Conservation (phyloP, 2,888 invertebrate genomes). For the Meiosimyza platycephala region DNA sequence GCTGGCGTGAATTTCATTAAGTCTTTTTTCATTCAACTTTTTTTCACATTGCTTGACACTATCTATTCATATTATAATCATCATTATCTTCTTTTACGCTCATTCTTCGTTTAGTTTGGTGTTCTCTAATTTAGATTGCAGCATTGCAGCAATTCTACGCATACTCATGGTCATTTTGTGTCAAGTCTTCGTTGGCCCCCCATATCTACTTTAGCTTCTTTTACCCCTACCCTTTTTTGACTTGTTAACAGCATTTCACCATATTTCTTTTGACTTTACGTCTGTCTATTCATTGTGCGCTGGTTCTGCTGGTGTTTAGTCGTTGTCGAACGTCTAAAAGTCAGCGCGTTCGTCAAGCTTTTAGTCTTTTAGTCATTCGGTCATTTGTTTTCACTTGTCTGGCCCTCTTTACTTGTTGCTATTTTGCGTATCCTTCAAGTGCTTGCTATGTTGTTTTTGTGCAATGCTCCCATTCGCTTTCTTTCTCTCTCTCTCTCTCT, state of each 20-base stretch:
- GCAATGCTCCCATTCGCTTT: background rate
- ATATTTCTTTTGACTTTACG: no score
- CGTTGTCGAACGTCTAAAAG: no score
- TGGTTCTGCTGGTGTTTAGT: no score
- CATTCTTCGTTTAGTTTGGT: constrained; percentile 32
- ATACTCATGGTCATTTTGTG: constrained; percentile 35
- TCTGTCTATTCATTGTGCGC: no score
- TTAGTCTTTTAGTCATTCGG: constrained; percentile 10
- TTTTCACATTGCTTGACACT: background rate
- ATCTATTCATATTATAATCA: constrained; percentile 31
- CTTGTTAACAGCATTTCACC: no score
- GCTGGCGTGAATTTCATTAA: no score
- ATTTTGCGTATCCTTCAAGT: constrained; percentile 3
- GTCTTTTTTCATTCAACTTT: background rate
- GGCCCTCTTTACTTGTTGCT: constrained; percentile 55
- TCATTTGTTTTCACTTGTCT: constrained; percentile 39
- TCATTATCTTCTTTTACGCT: constrained; percentile 40
- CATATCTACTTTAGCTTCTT: background rate
- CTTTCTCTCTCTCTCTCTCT: background rate
- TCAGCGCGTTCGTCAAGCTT: background rate
- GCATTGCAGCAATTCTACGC: constrained; percentile 59
- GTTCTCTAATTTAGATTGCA: constrained; percentile 45
- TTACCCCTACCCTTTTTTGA: no score
- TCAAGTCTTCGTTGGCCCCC: background rate
- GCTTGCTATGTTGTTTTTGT: constrained; percentile 37